phyloP scores from a whole-genome alignment of 2,113 vertebrate genomes.

The Zosterops hypoxanthus region DNA sequence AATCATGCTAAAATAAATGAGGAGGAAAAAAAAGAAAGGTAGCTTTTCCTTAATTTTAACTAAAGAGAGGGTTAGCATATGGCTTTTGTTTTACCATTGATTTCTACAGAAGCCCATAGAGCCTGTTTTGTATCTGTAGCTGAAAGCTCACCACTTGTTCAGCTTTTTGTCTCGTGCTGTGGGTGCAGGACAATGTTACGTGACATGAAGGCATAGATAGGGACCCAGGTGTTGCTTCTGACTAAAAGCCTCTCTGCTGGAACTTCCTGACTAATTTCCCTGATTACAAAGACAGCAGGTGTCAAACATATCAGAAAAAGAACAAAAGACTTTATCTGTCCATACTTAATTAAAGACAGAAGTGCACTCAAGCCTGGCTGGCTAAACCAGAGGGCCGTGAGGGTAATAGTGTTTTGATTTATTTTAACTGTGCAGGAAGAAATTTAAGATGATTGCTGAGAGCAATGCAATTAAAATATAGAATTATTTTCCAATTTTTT shows the following conservation, averaged over 20 bases:
- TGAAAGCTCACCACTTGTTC: not conserved
- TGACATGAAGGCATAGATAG: not conserved
- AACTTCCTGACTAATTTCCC: slow-evolving; percentile 65
- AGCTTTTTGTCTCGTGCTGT: not conserved
- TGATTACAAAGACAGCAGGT: slow-evolving; percentile 65
- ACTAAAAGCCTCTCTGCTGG: slow-evolving; percentile 64
- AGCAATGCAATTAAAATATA: not conserved
- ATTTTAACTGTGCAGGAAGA: slow-evolving; percentile 4
- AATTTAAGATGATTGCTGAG: not conserved
- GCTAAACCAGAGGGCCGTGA: not conserved
- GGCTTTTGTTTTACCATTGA: not conserved
- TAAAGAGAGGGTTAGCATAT: not conserved
- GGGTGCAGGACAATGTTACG: accelerated
- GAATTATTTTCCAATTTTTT: not conserved
- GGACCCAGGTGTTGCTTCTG: slow-evolving; percentile 65
- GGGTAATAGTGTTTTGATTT: slow-evolving; percentile 32
- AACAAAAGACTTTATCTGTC: slow-evolving; percentile 66
- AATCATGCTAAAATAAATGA: not conserved
- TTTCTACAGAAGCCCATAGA: not conserved
- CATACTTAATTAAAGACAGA: slow-evolving; percentile 54
- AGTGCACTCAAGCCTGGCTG: slow-evolving; percentile 28
- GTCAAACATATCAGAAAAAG: slow-evolving; percentile 59
- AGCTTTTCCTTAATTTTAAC: not conserved
- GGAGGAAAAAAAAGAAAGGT: not conserved
- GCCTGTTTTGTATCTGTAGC: not conserved